Percentiles rank a stretch among this genome's conserved stretches.
Evolutionary conservation across 2,113 vertebrate species (phyloP).

Genomic region (Typhlomys cinereus): DNA sequence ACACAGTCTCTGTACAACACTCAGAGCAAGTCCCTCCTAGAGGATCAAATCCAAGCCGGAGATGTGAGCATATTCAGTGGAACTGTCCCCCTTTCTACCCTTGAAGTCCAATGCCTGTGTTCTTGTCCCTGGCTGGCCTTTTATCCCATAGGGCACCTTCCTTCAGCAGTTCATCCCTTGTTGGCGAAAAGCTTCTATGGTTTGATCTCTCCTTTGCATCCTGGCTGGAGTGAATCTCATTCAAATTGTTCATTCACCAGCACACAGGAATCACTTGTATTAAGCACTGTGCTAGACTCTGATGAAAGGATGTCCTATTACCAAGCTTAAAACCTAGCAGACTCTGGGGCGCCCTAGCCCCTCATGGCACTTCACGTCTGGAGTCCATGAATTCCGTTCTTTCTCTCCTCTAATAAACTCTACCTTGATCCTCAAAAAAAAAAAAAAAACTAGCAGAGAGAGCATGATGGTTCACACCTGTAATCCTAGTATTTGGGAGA

Average conservation of each 20-base stretch:
- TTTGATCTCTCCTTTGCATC: background rate
- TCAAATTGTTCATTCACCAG: background rate
- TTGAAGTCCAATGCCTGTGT: background rate
- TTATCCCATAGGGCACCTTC: background rate
- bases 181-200: background rate
- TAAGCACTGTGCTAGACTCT: background rate
- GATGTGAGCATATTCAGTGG: background rate
- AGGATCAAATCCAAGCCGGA: background rate
- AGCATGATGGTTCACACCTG: background rate
- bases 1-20: background rate
- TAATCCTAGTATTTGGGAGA: background rate
- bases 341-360: no score
- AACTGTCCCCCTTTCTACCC: background rate
- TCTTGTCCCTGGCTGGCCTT: background rate
- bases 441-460: no score
- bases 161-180: background rate
- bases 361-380: no score
- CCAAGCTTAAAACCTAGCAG: background rate
- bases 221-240: background rate
- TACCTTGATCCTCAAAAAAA: no score
- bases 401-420: no score
- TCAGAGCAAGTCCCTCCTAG: background rate
- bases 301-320: background rate
- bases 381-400: no score
- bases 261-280: background rate